A percentile compares a stretch with the other conserved stretches of the same genome.
Evolutionary conservation across 2,888 invertebrate species (phyloP).

Genomic region (Podabrus alpinus): DNA sequence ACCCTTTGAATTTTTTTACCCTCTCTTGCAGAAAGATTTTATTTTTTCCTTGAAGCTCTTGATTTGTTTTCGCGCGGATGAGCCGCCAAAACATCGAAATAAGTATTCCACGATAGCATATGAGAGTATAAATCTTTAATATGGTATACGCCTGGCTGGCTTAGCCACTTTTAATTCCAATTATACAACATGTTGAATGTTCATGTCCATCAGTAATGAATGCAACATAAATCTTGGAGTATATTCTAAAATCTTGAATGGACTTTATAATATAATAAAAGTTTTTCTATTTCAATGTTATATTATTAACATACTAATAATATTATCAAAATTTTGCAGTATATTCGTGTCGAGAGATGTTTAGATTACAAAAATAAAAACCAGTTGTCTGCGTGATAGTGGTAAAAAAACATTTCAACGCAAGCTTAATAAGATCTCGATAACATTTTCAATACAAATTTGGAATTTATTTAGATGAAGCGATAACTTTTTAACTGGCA

Average conservation of each 20-base stretch:
- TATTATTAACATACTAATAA: background rate
- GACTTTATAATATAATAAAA: background rate
- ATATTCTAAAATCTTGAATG: background rate
- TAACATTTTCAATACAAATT: constrained; percentile 35
- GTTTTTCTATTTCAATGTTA: background rate
- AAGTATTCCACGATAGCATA: background rate
- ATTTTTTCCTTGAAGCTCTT: too few species aligned
- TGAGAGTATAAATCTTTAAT: background rate
- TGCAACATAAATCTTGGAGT: background rate
- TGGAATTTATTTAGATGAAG: constrained; percentile 31
- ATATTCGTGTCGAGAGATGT: constrained; percentile 1
- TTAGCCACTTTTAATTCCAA: background rate
- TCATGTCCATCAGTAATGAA: background rate
- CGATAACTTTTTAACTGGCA: constrained; percentile 16
- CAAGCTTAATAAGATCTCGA: constrained; percentile 32
- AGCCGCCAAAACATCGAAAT: background rate
- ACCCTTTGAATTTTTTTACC: too few species aligned
- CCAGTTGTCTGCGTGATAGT: constrained; percentile 4
- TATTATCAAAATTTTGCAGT: background rate
- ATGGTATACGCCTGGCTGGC: background rate
- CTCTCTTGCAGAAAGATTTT: too few species aligned
- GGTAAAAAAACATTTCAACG: constrained; percentile 11
- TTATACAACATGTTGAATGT: background rate
- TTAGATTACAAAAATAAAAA: background rate
- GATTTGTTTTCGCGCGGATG: background rate